Evolutionary conservation across 2,888 invertebrate species (phyloP).

Genomic region (Philaethria dido): DNA sequence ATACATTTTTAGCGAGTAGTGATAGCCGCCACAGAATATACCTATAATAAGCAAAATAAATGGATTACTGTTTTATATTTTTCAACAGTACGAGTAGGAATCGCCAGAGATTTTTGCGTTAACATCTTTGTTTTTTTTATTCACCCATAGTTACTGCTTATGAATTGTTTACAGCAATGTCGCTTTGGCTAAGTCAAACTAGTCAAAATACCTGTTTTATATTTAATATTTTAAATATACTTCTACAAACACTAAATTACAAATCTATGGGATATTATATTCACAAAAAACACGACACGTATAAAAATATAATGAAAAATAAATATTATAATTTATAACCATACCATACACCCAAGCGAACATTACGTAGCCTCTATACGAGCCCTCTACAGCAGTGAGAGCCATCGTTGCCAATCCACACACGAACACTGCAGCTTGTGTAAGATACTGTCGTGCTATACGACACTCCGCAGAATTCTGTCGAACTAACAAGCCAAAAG

Average conservation of each 20-base stretch:
- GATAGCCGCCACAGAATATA: constrained; percentile 94
- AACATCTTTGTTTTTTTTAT: no score
- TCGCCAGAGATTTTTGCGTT: no score
- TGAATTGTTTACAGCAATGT: no score
- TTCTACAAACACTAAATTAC: no score
- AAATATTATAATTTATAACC: constrained; percentile 35
- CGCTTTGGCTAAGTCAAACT: no score
- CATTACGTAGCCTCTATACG: constrained; percentile 90
- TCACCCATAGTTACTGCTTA: no score
- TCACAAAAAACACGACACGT: no score
- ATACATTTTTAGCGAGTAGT: constrained; percentile 95
- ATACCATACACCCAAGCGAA: constrained; percentile 92
- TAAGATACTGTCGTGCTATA: constrained; percentile 93
- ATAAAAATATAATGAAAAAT: neutral
- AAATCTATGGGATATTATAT: no score
- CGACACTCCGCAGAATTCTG: constrained; percentile 93
- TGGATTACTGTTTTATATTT: no score
- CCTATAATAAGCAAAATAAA: constrained; percentile 74
- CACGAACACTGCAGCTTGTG: constrained; percentile 91
- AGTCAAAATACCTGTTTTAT: no score
- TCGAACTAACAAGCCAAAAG: constrained; percentile 92
- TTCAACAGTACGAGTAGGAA: no score
- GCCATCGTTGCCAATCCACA: constrained; percentile 91
- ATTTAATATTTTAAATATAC: no score
- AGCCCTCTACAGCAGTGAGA: constrained; percentile 89